A percentile compares a stretch with the other conserved stretches of the same genome.
Conservation (phyloP, 2,113 vertebrate genomes). For the Aptenodytes forsteri region DNA sequence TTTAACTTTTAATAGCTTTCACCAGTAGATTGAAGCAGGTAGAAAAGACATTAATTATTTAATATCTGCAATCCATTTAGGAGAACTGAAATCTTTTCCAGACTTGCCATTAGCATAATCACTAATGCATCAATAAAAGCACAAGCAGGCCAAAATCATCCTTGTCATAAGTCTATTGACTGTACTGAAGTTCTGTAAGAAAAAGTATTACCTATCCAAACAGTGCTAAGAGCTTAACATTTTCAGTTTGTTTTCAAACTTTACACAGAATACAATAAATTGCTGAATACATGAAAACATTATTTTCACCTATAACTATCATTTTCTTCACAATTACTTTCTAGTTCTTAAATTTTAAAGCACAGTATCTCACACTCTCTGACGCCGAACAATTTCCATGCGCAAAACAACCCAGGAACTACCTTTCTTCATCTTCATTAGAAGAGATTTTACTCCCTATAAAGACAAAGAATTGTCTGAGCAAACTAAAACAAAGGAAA, state of each 20-base stretch:
- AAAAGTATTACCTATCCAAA: neutral
- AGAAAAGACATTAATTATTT: neutral
- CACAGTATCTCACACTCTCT: neutral
- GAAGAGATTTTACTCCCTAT: neutral
- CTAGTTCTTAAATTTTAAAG: neutral
- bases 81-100: neutral
- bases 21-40: neutral
- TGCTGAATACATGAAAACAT: neutral
- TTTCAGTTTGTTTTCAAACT: neutral
- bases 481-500: neutral
- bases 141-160: neutral
- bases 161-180: neutral
- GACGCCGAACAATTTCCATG: neutral
- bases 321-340: neutral
- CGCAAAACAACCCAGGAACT: neutral
- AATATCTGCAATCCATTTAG: neutral
- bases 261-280: neutral
- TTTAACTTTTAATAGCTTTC: slow-evolving; percentile 37
- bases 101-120: neutral
- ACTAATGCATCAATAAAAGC: neutral
- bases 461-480: neutral
- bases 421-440: neutral
- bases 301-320: neutral
- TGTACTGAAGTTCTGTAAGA: neutral
- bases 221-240: neutral